Percentiles rank a stretch among this genome's conserved stretches.
Conservation (phyloP, 1,140 invertebrate species). For the Nasonia vitripennis region DNA sequence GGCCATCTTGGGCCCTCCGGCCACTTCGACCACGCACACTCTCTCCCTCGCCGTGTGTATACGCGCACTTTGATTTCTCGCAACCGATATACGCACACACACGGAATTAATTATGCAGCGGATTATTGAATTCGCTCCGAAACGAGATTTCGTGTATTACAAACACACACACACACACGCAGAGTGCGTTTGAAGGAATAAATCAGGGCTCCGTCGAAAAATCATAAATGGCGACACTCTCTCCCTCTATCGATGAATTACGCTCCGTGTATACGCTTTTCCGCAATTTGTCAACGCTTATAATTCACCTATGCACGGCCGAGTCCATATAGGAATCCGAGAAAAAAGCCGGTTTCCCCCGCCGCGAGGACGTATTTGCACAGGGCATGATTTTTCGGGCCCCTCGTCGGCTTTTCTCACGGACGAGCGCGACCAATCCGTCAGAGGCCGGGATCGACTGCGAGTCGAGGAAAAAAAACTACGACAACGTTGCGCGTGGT, state of each 20-base stretch:
- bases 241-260: slow-evolving; percentile 15
- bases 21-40: slow-evolving; percentile 17
- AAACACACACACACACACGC: neutral
- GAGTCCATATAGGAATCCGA: neutral
- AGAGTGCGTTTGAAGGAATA: neutral
- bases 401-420: slow-evolving; percentile 43
- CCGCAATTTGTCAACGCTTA: slow-evolving; percentile 19
- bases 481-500: neutral
- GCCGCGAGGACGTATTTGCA: slow-evolving; percentile 1
- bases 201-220: neutral
- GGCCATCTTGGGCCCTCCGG: slow-evolving; percentile 38
- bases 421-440: slow-evolving; percentile 53
- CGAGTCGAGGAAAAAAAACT: neutral
- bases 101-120: slow-evolving; percentile 1
- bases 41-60: slow-evolving; percentile 38
- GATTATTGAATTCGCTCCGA: neutral
- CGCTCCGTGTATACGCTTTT: neutral
- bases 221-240: neutral
- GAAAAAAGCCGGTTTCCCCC: neutral
- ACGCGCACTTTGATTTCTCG: slow-evolving; percentile 33
- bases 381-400: slow-evolving; percentile 18
- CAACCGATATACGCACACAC: neutral
- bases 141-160: neutral
- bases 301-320: neutral
- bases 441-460: slow-evolving; percentile 32